Percentiles rank a stretch among this genome's conserved stretches.
Evolutionary conservation across 2,888 invertebrate genomes (phyloP).

Genomic region (Dicycla oo): DNA sequence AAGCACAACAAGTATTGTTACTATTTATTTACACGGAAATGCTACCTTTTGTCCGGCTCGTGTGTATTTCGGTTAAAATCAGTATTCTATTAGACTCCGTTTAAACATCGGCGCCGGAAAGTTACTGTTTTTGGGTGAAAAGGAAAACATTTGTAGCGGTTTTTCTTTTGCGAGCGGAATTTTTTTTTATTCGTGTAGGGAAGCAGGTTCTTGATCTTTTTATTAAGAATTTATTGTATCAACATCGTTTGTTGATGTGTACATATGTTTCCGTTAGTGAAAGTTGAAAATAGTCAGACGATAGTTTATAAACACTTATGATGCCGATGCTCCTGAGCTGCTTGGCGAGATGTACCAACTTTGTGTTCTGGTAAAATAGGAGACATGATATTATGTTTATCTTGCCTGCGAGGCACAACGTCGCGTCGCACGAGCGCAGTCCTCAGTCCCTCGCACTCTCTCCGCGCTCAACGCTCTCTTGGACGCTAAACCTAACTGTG

Average conservation of each 20-base stretch:
- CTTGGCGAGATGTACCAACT: not conserved
- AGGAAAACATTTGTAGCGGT: not conserved
- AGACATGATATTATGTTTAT: not conserved
- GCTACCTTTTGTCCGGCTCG: constrained; percentile 43
- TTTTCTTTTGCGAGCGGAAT: not conserved
- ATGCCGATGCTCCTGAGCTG: not conserved
- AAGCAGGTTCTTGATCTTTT: not conserved
- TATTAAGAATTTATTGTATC: not conserved
- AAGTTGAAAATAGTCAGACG: not conserved
- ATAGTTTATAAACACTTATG: not conserved
- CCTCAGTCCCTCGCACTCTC: not conserved
- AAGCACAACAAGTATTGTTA: constrained; percentile 42
- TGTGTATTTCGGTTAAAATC: constrained; percentile 24
- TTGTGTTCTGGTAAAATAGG: not conserved
- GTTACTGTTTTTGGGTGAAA: constrained; percentile 6
- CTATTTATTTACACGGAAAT: constrained; percentile 47
- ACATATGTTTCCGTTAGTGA: not conserved
- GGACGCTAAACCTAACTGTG: not conserved
- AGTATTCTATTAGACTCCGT: constrained; percentile 16
- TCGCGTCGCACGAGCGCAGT: not conserved
- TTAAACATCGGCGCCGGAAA: constrained; percentile 13
- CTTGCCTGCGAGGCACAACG: not conserved
- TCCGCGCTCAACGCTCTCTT: not conserved
- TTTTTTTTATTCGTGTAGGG: not conserved
- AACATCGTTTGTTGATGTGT: not conserved